Percentiles rank a stretch among this genome's conserved stretches.
Evolutionary conservation across 2,113 vertebrate species (phyloP).

Genomic region (Nicator chloris): DNA sequence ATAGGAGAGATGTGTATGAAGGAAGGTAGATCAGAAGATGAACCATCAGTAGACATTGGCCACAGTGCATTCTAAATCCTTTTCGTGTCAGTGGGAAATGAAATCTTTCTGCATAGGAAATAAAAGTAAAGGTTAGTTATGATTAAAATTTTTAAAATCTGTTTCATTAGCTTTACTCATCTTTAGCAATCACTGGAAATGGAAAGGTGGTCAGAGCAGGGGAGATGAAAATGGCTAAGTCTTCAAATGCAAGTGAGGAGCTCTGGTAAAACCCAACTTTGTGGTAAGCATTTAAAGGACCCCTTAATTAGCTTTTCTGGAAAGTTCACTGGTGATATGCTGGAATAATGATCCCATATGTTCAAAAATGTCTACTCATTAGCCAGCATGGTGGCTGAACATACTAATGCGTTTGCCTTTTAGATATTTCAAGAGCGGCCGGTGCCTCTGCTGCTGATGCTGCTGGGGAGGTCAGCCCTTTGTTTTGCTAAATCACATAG

Average conservation of each 20-base stretch:
- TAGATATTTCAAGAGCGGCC: slow-evolving; percentile 38
- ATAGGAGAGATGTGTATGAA: background rate
- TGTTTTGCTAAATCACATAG: slow-evolving; percentile 45
- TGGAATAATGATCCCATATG: slow-evolving; percentile 73
- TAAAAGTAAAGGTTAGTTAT: slow-evolving; percentile 57
- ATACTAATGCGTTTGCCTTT: slow-evolving; percentile 70
- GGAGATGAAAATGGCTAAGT: slow-evolving; percentile 54
- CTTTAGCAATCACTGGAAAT: slow-evolving; percentile 54
- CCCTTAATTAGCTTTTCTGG: slow-evolving; percentile 78
- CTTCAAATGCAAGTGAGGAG: slow-evolving; percentile 57
- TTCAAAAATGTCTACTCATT: slow-evolving; percentile 73
- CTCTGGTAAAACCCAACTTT: slow-evolving; percentile 68
- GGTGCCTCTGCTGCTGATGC: background rate
- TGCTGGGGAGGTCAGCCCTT: slow-evolving; percentile 44
- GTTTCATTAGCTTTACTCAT: slow-evolving; percentile 67
- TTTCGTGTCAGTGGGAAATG: slow-evolving; percentile 22
- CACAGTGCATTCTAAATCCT: background rate
- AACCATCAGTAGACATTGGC: background rate
- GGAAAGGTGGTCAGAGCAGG: slow-evolving; percentile 28
- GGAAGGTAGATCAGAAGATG: background rate
- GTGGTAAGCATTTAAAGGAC: slow-evolving; percentile 73
- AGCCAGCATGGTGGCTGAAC: slow-evolving; percentile 69
- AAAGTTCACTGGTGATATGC: slow-evolving; percentile 74
- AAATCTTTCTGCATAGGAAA: slow-evolving; percentile 29
- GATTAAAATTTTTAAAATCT: slow-evolving; percentile 50